phyloP scores from a whole-genome alignment of 2,888 invertebrate genomes.

The Cyclophora albipunctata region DNA sequence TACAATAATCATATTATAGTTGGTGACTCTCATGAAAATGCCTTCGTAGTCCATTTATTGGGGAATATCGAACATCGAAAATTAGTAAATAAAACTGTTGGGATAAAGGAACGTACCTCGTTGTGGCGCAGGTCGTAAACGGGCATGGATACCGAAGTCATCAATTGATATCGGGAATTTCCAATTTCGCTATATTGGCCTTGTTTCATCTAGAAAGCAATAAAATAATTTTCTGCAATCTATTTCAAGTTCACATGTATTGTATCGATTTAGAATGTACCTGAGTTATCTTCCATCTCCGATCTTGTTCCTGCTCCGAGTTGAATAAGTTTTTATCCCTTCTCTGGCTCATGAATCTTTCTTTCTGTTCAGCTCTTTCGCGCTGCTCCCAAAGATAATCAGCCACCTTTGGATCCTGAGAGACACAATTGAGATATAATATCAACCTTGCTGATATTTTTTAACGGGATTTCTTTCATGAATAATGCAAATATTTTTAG shows the following conservation, averaged over 20 bases:
- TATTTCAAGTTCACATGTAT: not conserved
- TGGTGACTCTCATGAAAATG: conserved; percentile 8
- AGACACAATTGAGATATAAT: not conserved
- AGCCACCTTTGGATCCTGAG: conserved; percentile 89
- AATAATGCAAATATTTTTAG: too few relatives aligned
- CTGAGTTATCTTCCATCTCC: conserved; percentile 71
- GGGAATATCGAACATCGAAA: conserved; percentile 7
- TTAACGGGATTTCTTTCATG: not conserved
- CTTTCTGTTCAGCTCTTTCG: conserved; percentile 86
- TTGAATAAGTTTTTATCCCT: conserved; percentile 76
- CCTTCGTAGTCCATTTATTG: conserved; percentile 5
- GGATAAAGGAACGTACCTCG: conserved; percentile 77
- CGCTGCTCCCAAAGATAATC: conserved; percentile 92
- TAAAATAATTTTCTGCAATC: conserved; percentile 1
- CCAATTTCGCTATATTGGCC: conserved; percentile 78
- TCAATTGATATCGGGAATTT: conserved; percentile 82
- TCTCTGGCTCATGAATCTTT: conserved; percentile 81
- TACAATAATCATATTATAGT: not conserved
- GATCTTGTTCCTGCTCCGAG: conserved; percentile 78
- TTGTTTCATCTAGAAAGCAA: conserved; percentile 68
- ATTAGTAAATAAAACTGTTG: not conserved
- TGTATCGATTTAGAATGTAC: conserved; percentile 23
- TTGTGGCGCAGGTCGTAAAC: conserved; percentile 92
- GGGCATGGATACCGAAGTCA: conserved; percentile 95
- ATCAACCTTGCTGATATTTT: not conserved